Evolutionary conservation across 2,113 vertebrate genomes (phyloP), one percentile per base, ranked within the genome.

Genomic region (Galeopterus variegatus): DNA sequence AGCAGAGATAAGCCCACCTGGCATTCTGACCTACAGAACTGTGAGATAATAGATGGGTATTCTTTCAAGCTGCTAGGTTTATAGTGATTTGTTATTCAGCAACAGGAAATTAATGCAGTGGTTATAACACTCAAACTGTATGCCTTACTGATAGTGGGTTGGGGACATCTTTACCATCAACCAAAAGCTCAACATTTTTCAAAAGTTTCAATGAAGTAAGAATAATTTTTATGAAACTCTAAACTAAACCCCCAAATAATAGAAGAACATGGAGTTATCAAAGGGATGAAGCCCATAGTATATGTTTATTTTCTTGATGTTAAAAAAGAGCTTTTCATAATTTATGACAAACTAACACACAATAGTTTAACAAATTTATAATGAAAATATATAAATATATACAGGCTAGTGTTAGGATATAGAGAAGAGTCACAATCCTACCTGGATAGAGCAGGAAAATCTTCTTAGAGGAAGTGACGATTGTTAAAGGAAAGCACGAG

Each of bases 341-440:
- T 82, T 88, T 92, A 60, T 77, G 31, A 76, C 2, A 69, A 54
- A 83, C n/a, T 21, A 81, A 54, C 21, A 77, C 9, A 24, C 5
- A 67, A 15, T n/a, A 94, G 15, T 73, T 87, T 41, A 86, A 90
- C 19, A 92, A 89, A 82, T 93, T 33, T 69, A 69, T 67, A 33
- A 70, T 36, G 19, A 8, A 70, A 70, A 36, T 21, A 64, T 7
- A 41, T 12, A 89, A 93, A 72, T 76, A 50, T 75, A 10, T 64
- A 84, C 33, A 90, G 31, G 28, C 19, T 96, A 36, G 4, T 73
- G 36, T 79, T 69, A 62, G 33, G 26, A 19, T 88, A 33, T 56
- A 65, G 58, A 88, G 54, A 19, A 83, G 6, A 6, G 19, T 72
- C 48, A 12, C 5, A 88, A 94, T 1, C 14, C 12, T 72, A 48